Base-by-base conservation (phyloP, 2,888 invertebrate genomes). In the Timandra comae region DNA sequence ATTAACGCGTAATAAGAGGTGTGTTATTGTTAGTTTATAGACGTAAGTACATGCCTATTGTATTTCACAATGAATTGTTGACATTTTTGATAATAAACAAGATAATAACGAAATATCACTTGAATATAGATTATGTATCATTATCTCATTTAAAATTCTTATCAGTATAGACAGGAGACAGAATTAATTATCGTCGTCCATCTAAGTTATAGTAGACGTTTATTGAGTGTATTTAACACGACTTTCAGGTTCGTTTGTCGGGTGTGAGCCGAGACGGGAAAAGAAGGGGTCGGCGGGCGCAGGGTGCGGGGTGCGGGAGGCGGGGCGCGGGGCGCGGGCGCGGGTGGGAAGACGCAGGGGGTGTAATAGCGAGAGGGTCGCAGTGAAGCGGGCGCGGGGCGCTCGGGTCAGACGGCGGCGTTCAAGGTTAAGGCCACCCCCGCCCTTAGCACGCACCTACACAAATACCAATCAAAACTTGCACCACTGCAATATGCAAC, bases 401-500 rank as follows among this genome's bases (percentile, higher is more conserved):
- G 45, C 42, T 41, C 52, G 67, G 79, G 80, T 74, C 78, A 80
- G 81, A 78, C 76, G 70, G 68, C 63, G 69, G 63, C 71, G 67
- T 80, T 79, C 82, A 84, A 84, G 84, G 84, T 82, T 74, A 84
- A 84, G 84, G 84, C 71, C 78, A 59, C 55, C 61, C 61, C 63
- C 50, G 49, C 38, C 42, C 52, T 39, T 56, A 56, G 50, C 58
- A 59, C 55, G 56, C 47, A 46, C 54, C 48, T 52, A 52, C 56
- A 63, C 50, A 59, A 56, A 61, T 41, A 38, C 30, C 41, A 47
- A 44, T 43, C 44, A 38, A 33, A 35, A 33, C 33, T 16, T 16
- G 16, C 40, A 35, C 26, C 38, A 53, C 49, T 56, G 52, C 52
- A 57, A 38, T 34, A 36, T 43, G 41, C 44, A 49, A 36, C 27